Conservation (phyloP, 1,140 invertebrate genomes). For the Ips nitidus region DNA sequence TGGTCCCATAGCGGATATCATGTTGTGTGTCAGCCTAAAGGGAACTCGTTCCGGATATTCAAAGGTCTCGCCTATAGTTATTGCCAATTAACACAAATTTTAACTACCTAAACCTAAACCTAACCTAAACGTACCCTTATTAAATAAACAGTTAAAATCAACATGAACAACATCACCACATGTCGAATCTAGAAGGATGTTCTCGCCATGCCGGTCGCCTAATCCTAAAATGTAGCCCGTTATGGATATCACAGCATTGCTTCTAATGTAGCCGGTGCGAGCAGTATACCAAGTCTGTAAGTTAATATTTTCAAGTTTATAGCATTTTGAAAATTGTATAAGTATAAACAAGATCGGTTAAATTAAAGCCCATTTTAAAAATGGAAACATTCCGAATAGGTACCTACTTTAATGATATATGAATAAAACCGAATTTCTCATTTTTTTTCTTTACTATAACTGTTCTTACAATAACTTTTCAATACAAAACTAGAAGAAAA, state of each 20-base stretch:
- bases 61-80: conserved; percentile 73
- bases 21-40: conserved; percentile 95
- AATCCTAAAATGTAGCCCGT: conserved; percentile 96
- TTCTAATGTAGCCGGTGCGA: conserved; percentile 82
- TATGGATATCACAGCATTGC: conserved; percentile 96
- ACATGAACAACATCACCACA: conserved; percentile 95
- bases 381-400: no score
- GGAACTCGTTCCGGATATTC: conserved; percentile 93
- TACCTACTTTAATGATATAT: no score
- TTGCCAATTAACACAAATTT: conserved; percentile 33
- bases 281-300: conserved; percentile 72
- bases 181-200: conserved; percentile 90
- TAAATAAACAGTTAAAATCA: conserved; percentile 98
- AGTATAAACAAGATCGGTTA: no score
- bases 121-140: conserved; percentile 63
- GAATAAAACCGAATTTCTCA: no score
- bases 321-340: not conserved
- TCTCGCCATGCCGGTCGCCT: conserved; percentile 97
- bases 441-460: no score
- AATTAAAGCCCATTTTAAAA: no score
- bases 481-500: no score
- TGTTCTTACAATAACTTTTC: no score
- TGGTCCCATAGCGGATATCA: conserved; percentile 94
- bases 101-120: no score
- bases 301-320: not conserved